Evolutionary conservation across 2,888 invertebrate genomes (phyloP), one percentile per base, ranked within the genome.

Genomic region (Teleiodes luculella): DNA sequence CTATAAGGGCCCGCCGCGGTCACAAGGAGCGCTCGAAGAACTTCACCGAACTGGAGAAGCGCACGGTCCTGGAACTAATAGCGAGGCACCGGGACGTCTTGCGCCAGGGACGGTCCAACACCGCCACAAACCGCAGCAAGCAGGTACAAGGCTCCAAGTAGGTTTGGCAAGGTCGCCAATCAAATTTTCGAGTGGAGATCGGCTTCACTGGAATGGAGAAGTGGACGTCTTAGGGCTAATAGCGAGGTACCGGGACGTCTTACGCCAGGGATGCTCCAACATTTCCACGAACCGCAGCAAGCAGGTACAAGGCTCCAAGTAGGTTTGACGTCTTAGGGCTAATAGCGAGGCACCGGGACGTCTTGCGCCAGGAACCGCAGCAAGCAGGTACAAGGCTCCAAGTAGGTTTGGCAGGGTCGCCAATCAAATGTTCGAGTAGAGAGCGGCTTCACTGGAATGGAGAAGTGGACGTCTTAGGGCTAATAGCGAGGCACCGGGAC

Each of bases 11-110:
- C 59, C 83, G 87, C 59, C 89, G 90, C 74, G 88, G 88, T 53
- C 89, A 89, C 81, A 90, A 90, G 77, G 90, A 90, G 76, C 84
- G 90, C 60, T 88, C 88, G 56, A 90, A 90, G 70, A 90, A 90
- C 83, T 90, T 90, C 82, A 88, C 89, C 52, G 89, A 90, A 68
- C 78, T 88, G 73, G 90, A 90, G 81, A 90, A 90, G 66, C 64
- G 86, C 18, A 90, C 89, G 24, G 89, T 90, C 52, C 81, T 90
- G 16, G 90, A 90, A 76, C 81, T 89, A 64, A 90, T 90, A 58
- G 86, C 86, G 55, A 68, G 86, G 5, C 89, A 90, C 71, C 74
- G 89, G 31, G 90, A 90, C 80, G 90, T 90, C 70, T 74, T 90
- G 67, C 78, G 87, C n/a, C 90, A 90, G 78, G 90, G 90, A 14